phyloP scores from a whole-genome alignment of 2,113 vertebrate genomes.

The Columba livia region DNA sequence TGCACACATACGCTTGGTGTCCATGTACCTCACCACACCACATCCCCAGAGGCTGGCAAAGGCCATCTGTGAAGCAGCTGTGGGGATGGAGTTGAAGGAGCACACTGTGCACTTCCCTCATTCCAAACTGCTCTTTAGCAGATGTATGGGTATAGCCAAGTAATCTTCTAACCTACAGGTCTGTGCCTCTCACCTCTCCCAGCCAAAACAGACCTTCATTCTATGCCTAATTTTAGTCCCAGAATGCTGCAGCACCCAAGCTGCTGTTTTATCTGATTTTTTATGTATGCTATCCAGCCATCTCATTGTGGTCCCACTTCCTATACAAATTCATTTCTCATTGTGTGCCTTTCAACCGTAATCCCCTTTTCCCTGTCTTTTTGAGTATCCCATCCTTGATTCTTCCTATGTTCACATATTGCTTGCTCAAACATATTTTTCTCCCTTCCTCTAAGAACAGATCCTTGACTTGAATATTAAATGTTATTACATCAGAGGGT shows the following conservation, averaged over 20 bases:
- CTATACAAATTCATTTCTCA: not conserved
- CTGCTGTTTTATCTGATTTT: not conserved
- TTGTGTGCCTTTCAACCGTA: not conserved
- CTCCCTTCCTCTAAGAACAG: not conserved
- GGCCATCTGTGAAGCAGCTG: not conserved
- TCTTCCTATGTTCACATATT: not conserved
- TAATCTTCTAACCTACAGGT: not conserved
- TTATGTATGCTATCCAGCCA: not conserved
- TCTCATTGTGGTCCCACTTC: not conserved
- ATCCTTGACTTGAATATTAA: not conserved
- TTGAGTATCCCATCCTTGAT: not conserved
- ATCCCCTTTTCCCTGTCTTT: not conserved
- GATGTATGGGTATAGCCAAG: not conserved
- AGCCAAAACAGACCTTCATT: not conserved
- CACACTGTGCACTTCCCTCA: not conserved
- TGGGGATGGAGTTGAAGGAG: not conserved
- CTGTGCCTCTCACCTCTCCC: not conserved
- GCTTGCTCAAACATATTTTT: not conserved
- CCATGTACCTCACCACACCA: not conserved
- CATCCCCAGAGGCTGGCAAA: not conserved
- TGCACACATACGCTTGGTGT: rapidly evolving
- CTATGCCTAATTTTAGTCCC: not conserved
- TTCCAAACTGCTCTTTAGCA: not conserved
- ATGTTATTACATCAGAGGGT: not conserved
- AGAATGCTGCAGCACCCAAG: not conserved